Percentiles rank a stretch among this genome's conserved stretches.
Conservation (phyloP, 2,113 vertebrate species). For the Cepphus grylle region DNA sequence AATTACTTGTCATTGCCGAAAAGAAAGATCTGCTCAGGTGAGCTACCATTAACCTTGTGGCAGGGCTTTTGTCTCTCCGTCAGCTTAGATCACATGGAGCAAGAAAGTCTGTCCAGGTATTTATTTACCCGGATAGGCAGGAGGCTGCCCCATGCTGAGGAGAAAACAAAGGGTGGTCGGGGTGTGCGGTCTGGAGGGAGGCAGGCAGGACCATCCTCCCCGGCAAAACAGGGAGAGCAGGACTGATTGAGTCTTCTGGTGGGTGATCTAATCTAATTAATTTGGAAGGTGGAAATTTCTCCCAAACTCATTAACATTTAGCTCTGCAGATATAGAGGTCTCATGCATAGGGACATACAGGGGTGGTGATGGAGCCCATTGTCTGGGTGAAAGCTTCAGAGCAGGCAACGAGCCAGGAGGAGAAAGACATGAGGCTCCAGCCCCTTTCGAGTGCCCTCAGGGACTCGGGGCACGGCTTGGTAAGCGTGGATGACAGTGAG, state of each 20-base stretch:
- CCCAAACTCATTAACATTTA: neutral
- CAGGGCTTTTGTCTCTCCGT: neutral
- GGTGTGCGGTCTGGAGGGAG: neutral
- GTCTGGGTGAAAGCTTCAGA: neutral
- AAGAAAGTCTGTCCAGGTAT: neutral
- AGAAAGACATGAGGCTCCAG: neutral
- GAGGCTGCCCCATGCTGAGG: neutral
- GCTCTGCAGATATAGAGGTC: neutral
- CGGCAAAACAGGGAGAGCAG: neutral
- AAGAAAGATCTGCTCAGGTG: neutral
- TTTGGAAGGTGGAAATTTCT: neutral
- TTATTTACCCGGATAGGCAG: neutral
- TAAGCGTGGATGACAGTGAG: rapidly evolving
- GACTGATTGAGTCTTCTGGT: neutral
- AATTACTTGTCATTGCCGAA: neutral
- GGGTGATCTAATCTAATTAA: neutral
- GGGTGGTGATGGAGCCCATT: neutral
- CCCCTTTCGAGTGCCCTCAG: rapidly evolving
- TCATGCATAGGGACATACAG: neutral
- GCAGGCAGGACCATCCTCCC: neutral
- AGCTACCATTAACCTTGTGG: neutral
- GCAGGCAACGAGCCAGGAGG: neutral
- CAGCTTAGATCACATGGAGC: neutral
- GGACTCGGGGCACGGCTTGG: rapidly evolving
- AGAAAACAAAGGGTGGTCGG: neutral